Evolutionary conservation across 1,140 invertebrate genomes (phyloP).

Genomic region (Aphelinus certus): DNA sequence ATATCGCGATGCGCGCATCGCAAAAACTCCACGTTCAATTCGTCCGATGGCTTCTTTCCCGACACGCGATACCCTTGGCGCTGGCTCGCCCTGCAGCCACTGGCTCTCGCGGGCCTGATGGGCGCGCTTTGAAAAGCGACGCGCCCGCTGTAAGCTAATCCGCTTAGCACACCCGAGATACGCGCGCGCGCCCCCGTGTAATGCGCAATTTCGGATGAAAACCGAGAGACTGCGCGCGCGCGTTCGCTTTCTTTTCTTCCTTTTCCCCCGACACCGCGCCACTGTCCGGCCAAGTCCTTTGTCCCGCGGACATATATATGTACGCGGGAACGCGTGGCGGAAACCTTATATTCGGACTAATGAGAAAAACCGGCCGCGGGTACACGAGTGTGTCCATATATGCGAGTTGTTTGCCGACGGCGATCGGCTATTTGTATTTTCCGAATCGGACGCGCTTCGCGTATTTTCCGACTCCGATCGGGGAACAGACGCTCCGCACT

Average conservation of each 20-base stretch:
- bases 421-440: too few species aligned
- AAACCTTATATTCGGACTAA: slow-evolving; percentile 3
- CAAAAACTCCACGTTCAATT: neutral
- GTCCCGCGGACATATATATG: neutral
- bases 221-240: neutral
- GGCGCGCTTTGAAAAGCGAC: slow-evolving; percentile 30
- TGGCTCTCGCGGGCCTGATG: too few species aligned
- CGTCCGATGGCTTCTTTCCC: slow-evolving; percentile 26
- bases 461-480: too few species aligned
- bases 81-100: too few species aligned
- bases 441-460: too few species aligned
- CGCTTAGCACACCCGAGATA: slow-evolving; percentile 22
- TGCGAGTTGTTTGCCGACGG: too few species aligned
- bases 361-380: neutral
- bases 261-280: too few species aligned
- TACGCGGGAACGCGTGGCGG: neutral
- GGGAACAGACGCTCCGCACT: too few species aligned
- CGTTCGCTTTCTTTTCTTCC: too few species aligned
- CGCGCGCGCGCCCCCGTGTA: neutral
- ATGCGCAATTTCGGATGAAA: slow-evolving; percentile 35
- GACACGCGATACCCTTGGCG: slow-evolving; percentile 34
- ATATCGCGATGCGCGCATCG: neutral
- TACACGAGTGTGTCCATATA: too few species aligned
- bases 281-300: neutral
- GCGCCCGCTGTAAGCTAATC: slow-evolving; percentile 33